Evolutionary conservation across 92 coral and sea anemone species (phyloP), one percentile per base, ranked within the genome.

Genomic region (Ricordea florida): DNA sequence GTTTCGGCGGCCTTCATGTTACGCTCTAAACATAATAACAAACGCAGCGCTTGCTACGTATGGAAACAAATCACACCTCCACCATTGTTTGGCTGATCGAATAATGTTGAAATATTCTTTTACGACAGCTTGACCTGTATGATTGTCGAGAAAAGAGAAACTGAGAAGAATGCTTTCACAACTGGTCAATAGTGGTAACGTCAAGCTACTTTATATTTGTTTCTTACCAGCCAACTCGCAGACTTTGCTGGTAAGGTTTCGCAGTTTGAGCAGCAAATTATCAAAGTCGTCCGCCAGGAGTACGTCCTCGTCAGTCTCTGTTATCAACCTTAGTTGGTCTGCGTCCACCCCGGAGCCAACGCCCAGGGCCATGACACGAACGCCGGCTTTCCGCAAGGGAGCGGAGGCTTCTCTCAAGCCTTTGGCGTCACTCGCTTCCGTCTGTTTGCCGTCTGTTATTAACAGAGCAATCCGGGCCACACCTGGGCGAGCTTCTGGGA

Each of bases 361-460:
- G 23, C 45, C 81, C 51, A 78, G 85, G 26, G 69, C 74, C 23
- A 78, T 36, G 3, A 69, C 51, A 24, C 41, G 68, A 34, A 70
- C 67, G 10, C 84, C 84, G 11, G 28, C 37, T 41, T 78, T 34
- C 46, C 43, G 32, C 49, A 84, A 69, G 14, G 85, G 90, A 7
- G 28, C 83, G 31, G 71, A 38, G 8, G 80, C 79, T 57, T 29
- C 62, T 34, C 40, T 51, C 77, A 84, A 65, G 31, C 78, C 72
- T 28, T 45, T 59, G 33, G 72, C 41, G 28, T 61, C 72, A 31
- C 35, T 20, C 3, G 51, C 49, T 8, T 81, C 57, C 17, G 80
- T 84, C 50, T 74, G 68, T 21, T 81, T 27, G 26, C 77, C 90
- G 65, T 78, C 84, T 5, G 85, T 84, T 20, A 84, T 38, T n/a